Evolutionary conservation across 2,113 vertebrate species (phyloP), one percentile per base, ranked within the genome.

Genomic region (Anas platyrhynchos): DNA sequence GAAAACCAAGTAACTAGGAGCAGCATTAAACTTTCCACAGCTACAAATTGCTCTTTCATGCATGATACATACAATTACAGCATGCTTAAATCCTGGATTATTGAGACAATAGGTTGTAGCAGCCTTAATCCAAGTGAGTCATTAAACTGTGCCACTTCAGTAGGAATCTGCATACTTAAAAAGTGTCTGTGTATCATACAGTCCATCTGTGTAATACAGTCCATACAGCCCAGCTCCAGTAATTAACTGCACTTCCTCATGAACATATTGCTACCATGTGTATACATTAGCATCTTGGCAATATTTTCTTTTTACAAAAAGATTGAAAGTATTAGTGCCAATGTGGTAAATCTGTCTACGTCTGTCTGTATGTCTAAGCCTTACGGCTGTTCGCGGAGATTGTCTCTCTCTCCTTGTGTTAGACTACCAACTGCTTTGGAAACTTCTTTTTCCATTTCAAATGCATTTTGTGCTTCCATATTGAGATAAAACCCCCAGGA

Each of bases 231-330:
- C 44, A 85, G 83, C 86, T 94, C 76, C 74, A 94, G 88, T 87
- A 97, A 96, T 97, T 97, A 96, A 77, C 94, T 89, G 66, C 92
- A 71, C 31, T 95, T 97, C 88, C 88, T 91, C 69, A 31, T n/a
- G 88, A 97, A 87, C 93, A 96, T 95, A 97, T 96, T 97, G 96
- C 80, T 96, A 85, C 94, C 96, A 97, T 93, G 93, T 96, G 94
- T 87, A 87, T 95, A 75, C 62, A 96, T 96, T 96, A 94, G 96
- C 91, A 95, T 95, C 83, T 96, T 97, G 96, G 94, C 96, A 97
- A 95, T 94, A 96, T 94, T 96, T 95, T 94, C 80, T 80, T 96
- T 96, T 91, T 93, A 71, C 69, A 69, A 91, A 95, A 96, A 91
- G 92, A 96, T 83, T 94, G 90, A 91, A 94, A 90, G 86, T 73